Conservation (phyloP, 64 coral and sea anemone genomes). For the Pachyseris speciosa region DNA sequence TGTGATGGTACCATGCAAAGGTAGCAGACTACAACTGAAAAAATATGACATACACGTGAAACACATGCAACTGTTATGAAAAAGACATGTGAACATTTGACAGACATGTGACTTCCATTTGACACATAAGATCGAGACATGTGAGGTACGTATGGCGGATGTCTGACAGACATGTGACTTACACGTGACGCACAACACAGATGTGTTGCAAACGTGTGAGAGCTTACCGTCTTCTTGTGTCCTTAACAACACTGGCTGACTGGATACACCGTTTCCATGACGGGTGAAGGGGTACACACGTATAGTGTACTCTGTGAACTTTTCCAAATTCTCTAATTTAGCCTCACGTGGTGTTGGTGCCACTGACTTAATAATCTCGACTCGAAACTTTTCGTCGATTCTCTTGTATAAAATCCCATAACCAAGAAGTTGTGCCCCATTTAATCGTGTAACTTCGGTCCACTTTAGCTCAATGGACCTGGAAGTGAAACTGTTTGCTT, state of each 20-base stretch:
- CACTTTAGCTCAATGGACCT: constrained; percentile 27
- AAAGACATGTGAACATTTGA: no score
- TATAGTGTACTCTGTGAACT: constrained; percentile 24
- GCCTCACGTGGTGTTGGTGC: neutral
- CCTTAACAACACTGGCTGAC: neutral
- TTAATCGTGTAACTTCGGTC: constrained; percentile 4
- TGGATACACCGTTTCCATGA: constrained; percentile 8
- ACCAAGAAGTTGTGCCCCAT: neutral
- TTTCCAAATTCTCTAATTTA: neutral
- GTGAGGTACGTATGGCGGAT: no score
- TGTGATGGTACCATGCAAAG: no score
- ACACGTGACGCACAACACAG: no score
- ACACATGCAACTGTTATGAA: no score
- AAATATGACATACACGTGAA: no score
- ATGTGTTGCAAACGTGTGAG: neutral
- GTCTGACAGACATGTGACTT: no score
- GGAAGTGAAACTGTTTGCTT: constrained; percentile 28
- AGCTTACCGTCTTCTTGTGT: constrained; percentile 71
- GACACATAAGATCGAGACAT: no score
- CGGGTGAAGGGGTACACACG: constrained; percentile 17
- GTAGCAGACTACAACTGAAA: no score
- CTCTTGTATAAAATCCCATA: constrained; percentile 20
- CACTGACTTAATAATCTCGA: neutral
- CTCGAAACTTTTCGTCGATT: neutral
- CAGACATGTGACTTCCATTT: no score